These are phyloP conservation scores for Apistogramma diplotaenia DNA, from an alignment of 2,113 vertebrate genomes.

Conservation along the genomic window DNA sequence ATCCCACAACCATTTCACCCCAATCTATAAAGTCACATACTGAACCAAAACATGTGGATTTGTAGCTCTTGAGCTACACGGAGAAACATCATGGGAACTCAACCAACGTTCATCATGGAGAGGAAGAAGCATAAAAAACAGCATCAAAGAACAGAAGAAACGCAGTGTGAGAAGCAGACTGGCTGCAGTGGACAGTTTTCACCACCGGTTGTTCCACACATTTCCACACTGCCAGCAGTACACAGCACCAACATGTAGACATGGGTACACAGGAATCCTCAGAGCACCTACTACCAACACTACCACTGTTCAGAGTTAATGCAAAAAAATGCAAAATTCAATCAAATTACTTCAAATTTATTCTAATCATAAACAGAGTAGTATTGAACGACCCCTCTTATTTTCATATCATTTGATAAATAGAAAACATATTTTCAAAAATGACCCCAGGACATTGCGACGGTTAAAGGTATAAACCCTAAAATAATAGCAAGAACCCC, in stretches of 20 bases:
- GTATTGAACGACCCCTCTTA: too few species aligned
- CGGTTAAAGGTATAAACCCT: too few species aligned
- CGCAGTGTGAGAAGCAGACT: background rate
- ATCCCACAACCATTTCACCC: background rate
- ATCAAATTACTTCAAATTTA: too few species aligned
- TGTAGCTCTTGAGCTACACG: background rate
- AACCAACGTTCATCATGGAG: background rate
- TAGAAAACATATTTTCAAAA: too few species aligned
- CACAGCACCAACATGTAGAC: background rate
- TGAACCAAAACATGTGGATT: background rate
- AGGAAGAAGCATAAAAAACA: background rate
- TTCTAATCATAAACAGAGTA: too few species aligned
- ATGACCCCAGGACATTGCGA: too few species aligned
- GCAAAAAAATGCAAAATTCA: too few species aligned
- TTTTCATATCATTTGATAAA: too few species aligned
- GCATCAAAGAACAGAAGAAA: too few species aligned
- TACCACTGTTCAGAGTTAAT: fast-evolving
- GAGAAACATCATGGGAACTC: background rate
- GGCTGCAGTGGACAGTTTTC: background rate
- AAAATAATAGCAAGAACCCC: too few species aligned
- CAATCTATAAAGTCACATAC: background rate
- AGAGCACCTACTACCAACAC: background rate
- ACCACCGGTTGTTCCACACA: background rate
- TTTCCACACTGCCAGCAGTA: too few species aligned
- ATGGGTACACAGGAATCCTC: too few species aligned